phyloP scores from a whole-genome alignment of 1,140 invertebrate genomes.

The Melipona quadrifasciata region DNA sequence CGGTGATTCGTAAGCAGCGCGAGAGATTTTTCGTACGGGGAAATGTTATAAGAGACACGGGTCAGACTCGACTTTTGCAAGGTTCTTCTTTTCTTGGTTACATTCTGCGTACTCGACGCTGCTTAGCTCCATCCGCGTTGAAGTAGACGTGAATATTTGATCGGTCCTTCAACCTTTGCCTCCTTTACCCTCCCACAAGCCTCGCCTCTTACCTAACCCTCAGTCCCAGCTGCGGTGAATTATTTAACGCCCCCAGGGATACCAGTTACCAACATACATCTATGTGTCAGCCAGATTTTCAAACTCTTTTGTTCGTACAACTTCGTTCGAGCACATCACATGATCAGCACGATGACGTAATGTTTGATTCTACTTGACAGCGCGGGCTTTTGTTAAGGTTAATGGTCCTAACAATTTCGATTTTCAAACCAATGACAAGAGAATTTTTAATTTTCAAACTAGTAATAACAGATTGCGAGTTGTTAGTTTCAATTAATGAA shows the following conservation, averaged over 20 bases:
- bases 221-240: conserved; percentile 79
- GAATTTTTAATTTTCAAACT: neutral
- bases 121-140: conserved; percentile 75
- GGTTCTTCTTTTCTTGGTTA: conserved; percentile 32
- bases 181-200: conserved; percentile 63
- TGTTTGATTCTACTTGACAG: neutral
- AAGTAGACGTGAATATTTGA: conserved; percentile 81
- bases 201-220: conserved; percentile 72
- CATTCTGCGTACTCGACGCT: conserved; percentile 34
- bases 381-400: neutral
- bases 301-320: conserved; percentile 61
- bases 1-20: neutral
- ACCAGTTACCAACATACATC: conserved; percentile 72
- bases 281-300: conserved; percentile 67
- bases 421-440: neutral
- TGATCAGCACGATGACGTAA: conserved; percentile 27
- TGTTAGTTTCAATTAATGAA: neutral
- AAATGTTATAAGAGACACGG: neutral
- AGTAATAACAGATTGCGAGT: neutral
- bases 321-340: conserved; percentile 14
- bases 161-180: conserved; percentile 78
- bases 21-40: neutral
- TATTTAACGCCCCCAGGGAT: conserved; percentile 79
- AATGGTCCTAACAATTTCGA: neutral
- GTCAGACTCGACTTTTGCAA: neutral